Evolutionary conservation across 2,888 invertebrate species (phyloP), one percentile per base, ranked within the genome.

Genomic region (Eledona agricola): DNA sequence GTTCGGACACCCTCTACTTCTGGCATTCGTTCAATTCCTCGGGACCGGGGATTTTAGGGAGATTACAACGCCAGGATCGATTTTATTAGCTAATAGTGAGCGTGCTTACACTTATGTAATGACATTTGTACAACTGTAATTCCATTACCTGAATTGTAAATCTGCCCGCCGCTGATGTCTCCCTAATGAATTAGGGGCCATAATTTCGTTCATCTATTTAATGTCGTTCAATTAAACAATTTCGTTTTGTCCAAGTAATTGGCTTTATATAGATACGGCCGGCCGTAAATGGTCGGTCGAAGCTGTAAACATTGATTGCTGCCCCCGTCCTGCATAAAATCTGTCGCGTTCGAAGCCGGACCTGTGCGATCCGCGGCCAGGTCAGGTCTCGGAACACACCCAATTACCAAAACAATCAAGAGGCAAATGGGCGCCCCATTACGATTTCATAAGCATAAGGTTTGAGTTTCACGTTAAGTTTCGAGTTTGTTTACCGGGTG

Each of bases 61-160:
- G 71, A 72, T 72, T 72, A 72, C 67, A 59, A 60, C 63, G 58
- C 59, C 63, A 60, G 65, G 67, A 73, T 75, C 73, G 73, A 74
- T 75, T 75, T 72, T 73, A 74, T 73, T 73, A 73, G 74, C 72
- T 73, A 74, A 75, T 74, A 74, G 73, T 70, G 71, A 68, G 72
- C 71, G 70, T 70, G 72, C 72, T 72, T 72, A 73, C 72, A 74
- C 72, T 74, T 72, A 72, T 72, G 74, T 74, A 74, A 74, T 73
- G 73, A 73, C 73, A 72, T 74, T 73, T 70, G 72, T 73, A 73
- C 72, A 72, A 68, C 70, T 72, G 72, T 74, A 74, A 74, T 74
- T 73, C 72, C 72, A 74, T 75, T 75, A 75, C 72, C 72, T 71
- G 72, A 66, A 71, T 71, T 71, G 72, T 73, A 72, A 74, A 74